Evolutionary conservation across 2,113 vertebrate species (phyloP), one percentile per base, ranked within the genome.

Genomic region (Psammodynastes pulverulentus): DNA sequence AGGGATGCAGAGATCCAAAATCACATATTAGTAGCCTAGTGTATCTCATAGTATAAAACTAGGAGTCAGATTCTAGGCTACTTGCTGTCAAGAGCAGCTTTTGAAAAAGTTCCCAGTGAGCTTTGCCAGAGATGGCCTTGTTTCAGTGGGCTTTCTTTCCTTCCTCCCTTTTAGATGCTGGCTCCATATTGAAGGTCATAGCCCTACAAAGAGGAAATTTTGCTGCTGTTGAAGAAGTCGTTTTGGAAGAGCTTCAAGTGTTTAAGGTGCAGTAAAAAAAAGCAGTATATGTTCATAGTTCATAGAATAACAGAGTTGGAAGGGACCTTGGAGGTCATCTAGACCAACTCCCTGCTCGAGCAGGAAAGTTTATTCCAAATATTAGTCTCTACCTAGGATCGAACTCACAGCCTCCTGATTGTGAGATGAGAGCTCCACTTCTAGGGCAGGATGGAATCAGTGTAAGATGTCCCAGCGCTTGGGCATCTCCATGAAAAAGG

Each of bases 241-340:
- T 98, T n/a, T 96, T 99, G 94, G 99, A 99, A 95, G 99, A 99
- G 95, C 97, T 99, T 56, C 99, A 99, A 95, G 97, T 99, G 93
- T 99, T 99, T 91, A 99, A 99, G 98, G 99, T 99, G 94, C 95
- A 94, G 9, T 53, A 26, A 51, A 10, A 19, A n/a, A 51, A 5
- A 67, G 12, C 56, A 15, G 5, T 10, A 17, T 24, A 24, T 56
- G 12, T 0, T 0, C n/a, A n/a, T n/a, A n/a, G n/a, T n/a, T n/a
- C n/a, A n/a, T n/a, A n/a, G n/a, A n/a, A n/a, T n/a, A n/a, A n/a
- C n/a, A n/a, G n/a, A n/a, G n/a, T n/a, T n/a, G n/a, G n/a, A n/a
- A n/a, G n/a, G n/a, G n/a, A n/a, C n/a, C n/a, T n/a, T n/a, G n/a
- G n/a, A n/a, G n/a, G n/a, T n/a, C n/a, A n/a, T n/a, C n/a, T n/a